Evolutionary conservation across 2,797 vertebrate genomes (phyloP).

Genomic region (Anguilla megastoma): DNA sequence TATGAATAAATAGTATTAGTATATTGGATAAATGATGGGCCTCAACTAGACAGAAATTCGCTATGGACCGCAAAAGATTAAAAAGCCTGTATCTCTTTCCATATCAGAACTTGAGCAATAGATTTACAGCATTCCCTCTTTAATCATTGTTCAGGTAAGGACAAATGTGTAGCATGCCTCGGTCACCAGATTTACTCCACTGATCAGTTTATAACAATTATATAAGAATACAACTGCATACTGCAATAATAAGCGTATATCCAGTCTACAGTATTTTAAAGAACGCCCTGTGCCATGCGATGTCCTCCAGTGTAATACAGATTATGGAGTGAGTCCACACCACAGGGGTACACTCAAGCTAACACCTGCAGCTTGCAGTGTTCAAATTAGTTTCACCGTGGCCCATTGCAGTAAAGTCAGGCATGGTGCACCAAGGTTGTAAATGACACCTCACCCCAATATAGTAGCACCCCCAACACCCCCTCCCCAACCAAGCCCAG

Average conservation of each 20-base stretch:
- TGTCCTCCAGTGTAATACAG: neutral
- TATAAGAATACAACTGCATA: neutral
- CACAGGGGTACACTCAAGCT: neutral
- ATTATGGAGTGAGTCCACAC: neutral
- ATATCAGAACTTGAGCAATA: neutral
- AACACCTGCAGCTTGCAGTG: neutral
- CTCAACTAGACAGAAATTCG: too few relatives aligned
- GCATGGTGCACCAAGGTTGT: slow-evolving; percentile 12
- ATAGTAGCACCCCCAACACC: slow-evolving; percentile 11
- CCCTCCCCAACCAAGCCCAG: neutral
- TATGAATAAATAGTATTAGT: too few relatives aligned
- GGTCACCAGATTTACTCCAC: neutral
- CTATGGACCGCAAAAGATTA: too few relatives aligned
- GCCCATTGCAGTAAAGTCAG: neutral
- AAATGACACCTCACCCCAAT: slow-evolving; percentile 18
- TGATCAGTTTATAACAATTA: neutral
- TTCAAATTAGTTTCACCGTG: neutral
- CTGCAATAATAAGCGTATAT: neutral
- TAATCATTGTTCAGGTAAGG: neutral
- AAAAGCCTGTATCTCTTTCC: neutral
- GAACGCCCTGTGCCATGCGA: neutral
- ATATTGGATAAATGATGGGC: too few relatives aligned
- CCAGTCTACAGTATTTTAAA: neutral
- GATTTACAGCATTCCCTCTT: neutral
- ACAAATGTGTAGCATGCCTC: neutral